phyloP scores from a whole-genome alignment of 2,888 invertebrate genomes.

The Lepidocyrtinus sp. region DNA sequence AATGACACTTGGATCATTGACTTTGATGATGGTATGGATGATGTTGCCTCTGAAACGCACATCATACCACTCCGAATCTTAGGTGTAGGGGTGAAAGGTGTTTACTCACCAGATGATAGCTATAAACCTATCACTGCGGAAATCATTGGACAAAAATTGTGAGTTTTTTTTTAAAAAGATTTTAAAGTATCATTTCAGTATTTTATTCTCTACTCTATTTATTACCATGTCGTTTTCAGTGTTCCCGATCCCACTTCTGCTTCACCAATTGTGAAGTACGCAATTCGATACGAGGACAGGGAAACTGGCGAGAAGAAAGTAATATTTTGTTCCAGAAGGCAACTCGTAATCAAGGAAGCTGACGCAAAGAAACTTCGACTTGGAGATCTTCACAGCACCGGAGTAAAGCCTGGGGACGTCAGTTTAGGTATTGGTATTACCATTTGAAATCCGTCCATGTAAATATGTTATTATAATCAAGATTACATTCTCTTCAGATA shows the following conservation, averaged over 20 bases:
- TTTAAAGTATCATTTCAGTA: not conserved
- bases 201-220: not conserved
- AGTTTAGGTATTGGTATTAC: slow-evolving; percentile 67
- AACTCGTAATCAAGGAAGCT: slow-evolving; percentile 64
- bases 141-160: slow-evolving; percentile 68
- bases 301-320: slow-evolving; percentile 20
- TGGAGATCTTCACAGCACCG: slow-evolving; percentile 45
- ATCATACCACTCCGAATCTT: slow-evolving; percentile 67
- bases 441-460: slow-evolving; percentile 8
- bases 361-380: slow-evolving; percentile 65
- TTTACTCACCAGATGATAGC: slow-evolving; percentile 65
- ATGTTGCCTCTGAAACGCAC: slow-evolving; percentile 67
- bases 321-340: slow-evolving; percentile 64
- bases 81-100: slow-evolving; percentile 60
- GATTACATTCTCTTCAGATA: slow-evolving; percentile 44
- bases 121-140: slow-evolving; percentile 59
- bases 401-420: slow-evolving; percentile 65
- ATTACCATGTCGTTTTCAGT: slow-evolving; percentile 35
- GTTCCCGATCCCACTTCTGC: slow-evolving; percentile 35
- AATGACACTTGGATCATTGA: slow-evolving; percentile 77
- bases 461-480: not conserved
- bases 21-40: slow-evolving; percentile 76
- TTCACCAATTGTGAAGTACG: slow-evolving; percentile 54
- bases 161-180: slow-evolving; percentile 32
- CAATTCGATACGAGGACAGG: slow-evolving; percentile 58